These are phyloP conservation scores for Rotaria socialis DNA, from an alignment of 2,888 invertebrate genomes.

Conservation along the genomic window DNA sequence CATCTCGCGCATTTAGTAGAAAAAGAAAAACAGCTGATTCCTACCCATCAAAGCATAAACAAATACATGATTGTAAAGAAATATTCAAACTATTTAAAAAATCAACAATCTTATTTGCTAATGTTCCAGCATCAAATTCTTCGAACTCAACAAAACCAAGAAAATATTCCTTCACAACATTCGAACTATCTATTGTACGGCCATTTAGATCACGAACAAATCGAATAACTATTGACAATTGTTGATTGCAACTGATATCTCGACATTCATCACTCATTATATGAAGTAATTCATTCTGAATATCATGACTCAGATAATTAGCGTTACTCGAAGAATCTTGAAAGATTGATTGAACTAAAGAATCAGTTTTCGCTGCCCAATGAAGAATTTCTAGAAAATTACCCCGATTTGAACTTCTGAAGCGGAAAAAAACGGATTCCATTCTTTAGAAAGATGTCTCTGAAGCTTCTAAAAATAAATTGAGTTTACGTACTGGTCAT, in stretches of 20 bases:
- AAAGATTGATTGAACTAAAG: neutral
- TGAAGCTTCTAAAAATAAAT: neutral
- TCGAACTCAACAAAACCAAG: too few species aligned
- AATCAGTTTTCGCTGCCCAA: neutral
- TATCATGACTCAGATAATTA: neutral
- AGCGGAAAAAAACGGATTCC: too few species aligned
- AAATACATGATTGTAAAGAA: neutral
- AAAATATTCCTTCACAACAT: too few species aligned
- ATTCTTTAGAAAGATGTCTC: too few species aligned
- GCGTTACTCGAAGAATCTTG: neutral
- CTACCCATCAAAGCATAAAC: conserved; percentile 25
- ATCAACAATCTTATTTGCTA: too few species aligned
- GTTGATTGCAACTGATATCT: neutral
- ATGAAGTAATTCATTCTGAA: neutral
- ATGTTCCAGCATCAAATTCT: too few species aligned
- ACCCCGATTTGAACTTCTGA: neutral
- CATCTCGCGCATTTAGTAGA: too few species aligned
- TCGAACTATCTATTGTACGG: neutral
- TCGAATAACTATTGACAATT: neutral
- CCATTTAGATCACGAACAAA: neutral
- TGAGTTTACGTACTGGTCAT: neutral
- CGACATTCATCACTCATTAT: neutral
- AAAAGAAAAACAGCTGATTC: neutral
- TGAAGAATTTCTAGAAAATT: neutral
- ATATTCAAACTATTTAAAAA: too few species aligned